Evolutionary conservation across 2,113 vertebrate species (phyloP).

Genomic region (Dermatemys mawii): DNA sequence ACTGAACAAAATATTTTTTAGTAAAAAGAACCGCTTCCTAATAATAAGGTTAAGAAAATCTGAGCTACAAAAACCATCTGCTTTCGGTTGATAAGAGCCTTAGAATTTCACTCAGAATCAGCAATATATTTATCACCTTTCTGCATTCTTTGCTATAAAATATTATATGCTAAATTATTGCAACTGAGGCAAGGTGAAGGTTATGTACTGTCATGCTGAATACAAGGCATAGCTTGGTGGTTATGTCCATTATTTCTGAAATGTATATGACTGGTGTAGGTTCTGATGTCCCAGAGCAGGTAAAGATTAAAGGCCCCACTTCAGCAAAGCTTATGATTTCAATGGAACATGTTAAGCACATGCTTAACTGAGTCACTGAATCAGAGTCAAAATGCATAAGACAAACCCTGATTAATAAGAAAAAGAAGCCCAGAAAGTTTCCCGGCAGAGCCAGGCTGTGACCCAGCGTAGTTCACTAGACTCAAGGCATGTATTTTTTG

Average conservation of each 20-base stretch:
- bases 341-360: rapidly evolving
- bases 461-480: neutral
- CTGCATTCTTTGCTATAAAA: neutral
- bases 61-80: neutral
- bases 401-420: neutral
- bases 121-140: neutral
- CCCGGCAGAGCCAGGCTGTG: neutral
- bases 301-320: neutral
- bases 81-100: neutral
- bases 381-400: neutral
- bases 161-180: neutral
- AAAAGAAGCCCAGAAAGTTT: neutral
- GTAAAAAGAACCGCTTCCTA: neutral
- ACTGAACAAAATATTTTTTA: neutral
- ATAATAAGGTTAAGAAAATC: neutral
- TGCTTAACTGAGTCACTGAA: neutral
- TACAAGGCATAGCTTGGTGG: neutral
- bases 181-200: neutral
- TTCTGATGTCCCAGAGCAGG: neutral
- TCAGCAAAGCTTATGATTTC: neutral
- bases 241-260: neutral
- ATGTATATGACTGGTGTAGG: neutral
- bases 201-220: neutral
- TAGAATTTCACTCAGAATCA: neutral
- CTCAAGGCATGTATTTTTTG: neutral